Percentiles rank a stretch among this genome's conserved stretches.
phyloP scores from a whole-genome alignment of 2,797 vertebrate genomes.

The Amblyraja radiata region DNA sequence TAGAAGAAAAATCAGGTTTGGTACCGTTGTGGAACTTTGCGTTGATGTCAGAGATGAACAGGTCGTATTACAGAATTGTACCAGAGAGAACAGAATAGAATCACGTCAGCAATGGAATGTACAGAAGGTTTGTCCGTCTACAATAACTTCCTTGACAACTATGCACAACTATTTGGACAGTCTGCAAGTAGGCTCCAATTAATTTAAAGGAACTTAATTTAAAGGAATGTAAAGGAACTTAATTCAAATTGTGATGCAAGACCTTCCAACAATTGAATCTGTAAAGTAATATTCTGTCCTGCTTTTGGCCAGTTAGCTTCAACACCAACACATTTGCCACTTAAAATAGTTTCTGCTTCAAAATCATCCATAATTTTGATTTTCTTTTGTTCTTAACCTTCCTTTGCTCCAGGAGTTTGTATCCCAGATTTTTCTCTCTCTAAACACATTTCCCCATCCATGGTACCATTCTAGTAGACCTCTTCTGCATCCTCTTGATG shows the following conservation, averaged over 20 bases:
- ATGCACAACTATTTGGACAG: not conserved
- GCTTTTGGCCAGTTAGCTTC: too few species aligned
- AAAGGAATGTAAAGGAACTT: not conserved
- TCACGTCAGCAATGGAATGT: constrained; percentile 66
- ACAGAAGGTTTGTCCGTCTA: constrained; percentile 59
- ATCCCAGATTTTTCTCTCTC: too few species aligned
- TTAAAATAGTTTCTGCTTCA: too few species aligned
- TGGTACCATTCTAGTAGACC: too few species aligned
- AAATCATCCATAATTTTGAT: too few species aligned
- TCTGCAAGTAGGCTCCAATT: not conserved
- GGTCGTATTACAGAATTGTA: constrained; percentile 65
- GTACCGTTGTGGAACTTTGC: constrained; percentile 57
- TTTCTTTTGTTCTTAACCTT: too few species aligned
- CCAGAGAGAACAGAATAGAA: constrained; percentile 43
- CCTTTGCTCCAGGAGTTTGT: too few species aligned
- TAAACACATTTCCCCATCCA: too few species aligned
- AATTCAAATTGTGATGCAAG: not conserved
- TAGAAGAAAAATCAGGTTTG: constrained; percentile 63
- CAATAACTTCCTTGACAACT: not conserved
- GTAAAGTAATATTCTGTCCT: too few species aligned
- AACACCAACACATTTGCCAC: too few species aligned
- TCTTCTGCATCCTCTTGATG: too few species aligned
- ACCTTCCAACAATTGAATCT: not conserved
- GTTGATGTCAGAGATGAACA: constrained; percentile 58
- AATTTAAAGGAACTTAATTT: not conserved